A percentile compares a stretch with the other conserved stretches of the same genome.
Evolutionary conservation across 2,113 vertebrate genomes (phyloP).

Genomic region (Odobenus rosmarus): DNA sequence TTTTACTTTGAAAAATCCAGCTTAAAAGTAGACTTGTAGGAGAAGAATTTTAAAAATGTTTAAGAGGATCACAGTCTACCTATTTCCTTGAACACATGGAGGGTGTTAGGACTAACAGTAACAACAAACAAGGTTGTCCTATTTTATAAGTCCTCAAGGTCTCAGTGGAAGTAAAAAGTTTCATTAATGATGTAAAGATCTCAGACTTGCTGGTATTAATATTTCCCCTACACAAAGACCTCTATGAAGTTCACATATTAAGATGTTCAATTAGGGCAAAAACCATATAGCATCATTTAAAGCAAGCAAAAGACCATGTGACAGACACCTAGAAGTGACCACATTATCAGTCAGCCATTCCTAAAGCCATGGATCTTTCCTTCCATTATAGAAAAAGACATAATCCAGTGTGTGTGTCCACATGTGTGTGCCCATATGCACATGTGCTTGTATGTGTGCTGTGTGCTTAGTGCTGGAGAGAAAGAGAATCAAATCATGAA

Average conservation of each 20-base stretch:
- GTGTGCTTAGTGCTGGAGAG: neutral
- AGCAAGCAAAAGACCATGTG: neutral
- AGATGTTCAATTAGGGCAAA: neutral
- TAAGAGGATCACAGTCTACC: neutral
- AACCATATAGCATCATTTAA: neutral
- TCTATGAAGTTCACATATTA: neutral
- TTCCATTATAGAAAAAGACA: neutral
- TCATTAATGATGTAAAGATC: neutral
- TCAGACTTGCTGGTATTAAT: neutral
- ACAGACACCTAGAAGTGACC: neutral
- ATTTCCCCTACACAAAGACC: neutral
- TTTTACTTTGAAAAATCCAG: neutral
- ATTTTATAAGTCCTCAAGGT: neutral
- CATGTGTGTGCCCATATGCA: neutral
- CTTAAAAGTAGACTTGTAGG: neutral
- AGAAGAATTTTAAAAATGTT: neutral
- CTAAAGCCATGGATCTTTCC: neutral
- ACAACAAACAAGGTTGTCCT: neutral
- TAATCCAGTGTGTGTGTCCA: neutral
- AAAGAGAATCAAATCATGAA: neutral
- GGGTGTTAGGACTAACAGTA: neutral
- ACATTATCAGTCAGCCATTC: neutral
- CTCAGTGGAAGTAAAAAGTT: neutral
- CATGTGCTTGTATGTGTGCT: neutral
- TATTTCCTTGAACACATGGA: neutral